Evolutionary conservation across 2,797 vertebrate genomes (phyloP).

Genomic region (Platalea minor): DNA sequence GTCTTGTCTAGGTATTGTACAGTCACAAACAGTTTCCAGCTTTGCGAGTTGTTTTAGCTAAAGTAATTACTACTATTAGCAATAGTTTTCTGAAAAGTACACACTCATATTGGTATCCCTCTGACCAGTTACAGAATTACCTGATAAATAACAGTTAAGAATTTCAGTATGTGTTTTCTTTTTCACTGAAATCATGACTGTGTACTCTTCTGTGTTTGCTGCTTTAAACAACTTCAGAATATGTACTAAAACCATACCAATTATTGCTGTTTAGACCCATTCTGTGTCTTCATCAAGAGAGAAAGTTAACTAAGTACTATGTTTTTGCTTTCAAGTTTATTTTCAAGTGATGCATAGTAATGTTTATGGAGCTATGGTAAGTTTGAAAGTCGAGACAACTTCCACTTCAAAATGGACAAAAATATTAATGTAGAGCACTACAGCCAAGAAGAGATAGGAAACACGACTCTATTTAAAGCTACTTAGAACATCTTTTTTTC

Average conservation of each 20-base stretch:
- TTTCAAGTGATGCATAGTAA: neutral
- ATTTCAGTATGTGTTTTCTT: neutral
- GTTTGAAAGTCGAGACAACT: neutral
- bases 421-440: neutral
- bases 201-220: neutral
- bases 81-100: neutral
- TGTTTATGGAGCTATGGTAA: neutral
- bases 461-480: constrained; percentile 1
- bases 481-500: neutral
- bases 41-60: neutral
- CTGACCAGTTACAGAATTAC: neutral
- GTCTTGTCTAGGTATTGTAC: neutral
- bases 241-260: neutral
- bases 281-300: neutral
- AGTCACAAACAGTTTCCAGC: neutral
- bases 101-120: neutral
- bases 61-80: neutral
- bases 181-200: neutral
- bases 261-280: neutral
- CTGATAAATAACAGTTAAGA: neutral
- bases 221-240: neutral
- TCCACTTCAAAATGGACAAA: neutral
- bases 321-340: neutral
- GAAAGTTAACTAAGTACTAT: neutral
- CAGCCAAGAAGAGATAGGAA: neutral